Conservation (phyloP, 1,140 invertebrate genomes). For the Ceratosolen solmsi region DNA sequence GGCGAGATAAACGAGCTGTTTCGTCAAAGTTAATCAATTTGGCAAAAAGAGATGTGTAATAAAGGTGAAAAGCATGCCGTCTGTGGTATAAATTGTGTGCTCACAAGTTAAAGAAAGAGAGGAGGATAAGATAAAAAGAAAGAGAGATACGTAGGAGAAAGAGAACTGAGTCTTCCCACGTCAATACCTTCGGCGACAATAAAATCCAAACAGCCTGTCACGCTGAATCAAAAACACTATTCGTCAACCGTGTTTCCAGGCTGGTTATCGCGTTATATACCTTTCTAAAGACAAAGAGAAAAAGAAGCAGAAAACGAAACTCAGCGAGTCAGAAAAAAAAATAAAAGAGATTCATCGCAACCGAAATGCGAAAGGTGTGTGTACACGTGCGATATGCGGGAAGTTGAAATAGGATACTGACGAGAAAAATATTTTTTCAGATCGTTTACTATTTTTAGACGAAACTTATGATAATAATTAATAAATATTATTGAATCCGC, state of each 20-base stretch:
- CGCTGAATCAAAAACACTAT: constrained; percentile 38
- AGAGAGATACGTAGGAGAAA: not conserved
- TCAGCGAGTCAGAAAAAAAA: constrained; percentile 32
- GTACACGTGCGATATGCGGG: not conserved
- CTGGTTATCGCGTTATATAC: constrained; percentile 43
- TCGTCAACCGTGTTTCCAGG: constrained; percentile 45
- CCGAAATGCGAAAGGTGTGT: constrained; percentile 31
- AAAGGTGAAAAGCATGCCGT: constrained; percentile 50
- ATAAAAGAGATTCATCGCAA: constrained; percentile 12
- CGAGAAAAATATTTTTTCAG: not conserved
- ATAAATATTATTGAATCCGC: not conserved
- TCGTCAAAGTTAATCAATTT: constrained; percentile 45
- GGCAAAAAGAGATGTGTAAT: constrained; percentile 37
- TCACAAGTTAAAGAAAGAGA: not conserved
- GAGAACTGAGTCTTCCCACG: constrained; percentile 31
- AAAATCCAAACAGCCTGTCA: constrained; percentile 46
- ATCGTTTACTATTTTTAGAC: not conserved
- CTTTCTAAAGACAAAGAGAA: constrained; percentile 10
- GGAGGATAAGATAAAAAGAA: not conserved
- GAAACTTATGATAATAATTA: not conserved
- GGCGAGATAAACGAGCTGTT: constrained; percentile 38
- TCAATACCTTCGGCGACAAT: constrained; percentile 48
- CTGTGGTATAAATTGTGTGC: constrained; percentile 20
- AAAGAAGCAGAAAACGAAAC: constrained; percentile 20
- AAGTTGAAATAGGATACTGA: constrained; percentile 14